Percentiles rank a stretch among this genome's conserved stretches.
phyloP scores from a whole-genome alignment of 2,888 invertebrate genomes.

The Drosophila meridiana region DNA sequence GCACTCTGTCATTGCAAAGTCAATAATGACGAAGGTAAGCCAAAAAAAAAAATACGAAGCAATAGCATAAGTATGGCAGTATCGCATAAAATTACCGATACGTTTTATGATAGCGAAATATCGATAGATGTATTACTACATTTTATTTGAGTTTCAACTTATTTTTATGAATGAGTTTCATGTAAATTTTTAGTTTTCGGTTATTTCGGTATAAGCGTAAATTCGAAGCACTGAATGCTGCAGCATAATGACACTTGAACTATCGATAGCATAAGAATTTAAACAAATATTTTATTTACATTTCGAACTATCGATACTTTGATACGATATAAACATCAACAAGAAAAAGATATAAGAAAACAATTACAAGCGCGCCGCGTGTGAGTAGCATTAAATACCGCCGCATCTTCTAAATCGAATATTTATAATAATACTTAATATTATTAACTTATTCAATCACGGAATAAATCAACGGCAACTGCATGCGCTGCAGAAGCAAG shows the following conservation, averaged over 20 bases:
- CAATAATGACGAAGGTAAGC: slow-evolving; percentile 1
- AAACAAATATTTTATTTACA: not conserved
- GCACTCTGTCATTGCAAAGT: slow-evolving; percentile 14
- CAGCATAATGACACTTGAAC: not conserved
- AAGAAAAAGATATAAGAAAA: slow-evolving; percentile 32
- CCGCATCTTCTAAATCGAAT: not conserved
- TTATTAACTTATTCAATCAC: slow-evolving; percentile 3
- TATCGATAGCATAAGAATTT: slow-evolving; percentile 19
- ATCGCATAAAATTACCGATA: not conserved
- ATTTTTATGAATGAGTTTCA: not conserved
- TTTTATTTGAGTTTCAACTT: too few species aligned
- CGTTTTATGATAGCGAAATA: not conserved
- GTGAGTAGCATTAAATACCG: slow-evolving; percentile 16
- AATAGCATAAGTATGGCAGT: not conserved
- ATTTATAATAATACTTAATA: not conserved
- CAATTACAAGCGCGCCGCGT: slow-evolving; percentile 28
- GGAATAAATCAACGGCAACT: slow-evolving; percentile 22
- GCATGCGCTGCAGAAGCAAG: slow-evolving; percentile 25
- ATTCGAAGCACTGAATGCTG: not conserved
- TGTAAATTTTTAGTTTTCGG: not conserved
- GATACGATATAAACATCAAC: slow-evolving; percentile 35
- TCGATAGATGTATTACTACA: slow-evolving; percentile 1
- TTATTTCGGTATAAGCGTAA: not conserved
- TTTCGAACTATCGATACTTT: slow-evolving; percentile 31
- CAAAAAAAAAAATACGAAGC: not conserved